These are phyloP conservation scores for Melolontha melolontha DNA, from an alignment of 2,888 invertebrate species.

Conservation along the genomic window DNA sequence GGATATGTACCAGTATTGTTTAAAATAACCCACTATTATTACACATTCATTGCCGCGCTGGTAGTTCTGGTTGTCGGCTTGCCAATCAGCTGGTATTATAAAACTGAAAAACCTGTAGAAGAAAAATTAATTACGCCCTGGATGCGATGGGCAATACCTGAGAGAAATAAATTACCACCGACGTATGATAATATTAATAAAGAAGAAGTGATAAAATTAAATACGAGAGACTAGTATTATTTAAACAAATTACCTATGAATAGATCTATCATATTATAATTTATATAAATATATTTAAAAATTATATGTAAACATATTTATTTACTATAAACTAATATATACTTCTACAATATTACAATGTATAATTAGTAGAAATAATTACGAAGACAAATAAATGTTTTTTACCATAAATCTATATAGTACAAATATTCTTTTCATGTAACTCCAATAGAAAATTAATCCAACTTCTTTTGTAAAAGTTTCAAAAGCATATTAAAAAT, in stretches of 20 bases:
- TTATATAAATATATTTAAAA: too few relatives aligned
- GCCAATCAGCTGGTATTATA: conserved; percentile 47
- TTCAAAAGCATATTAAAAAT: too few relatives aligned
- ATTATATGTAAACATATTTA: too few relatives aligned
- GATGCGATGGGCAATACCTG: conserved; percentile 41
- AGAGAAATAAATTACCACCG: neutral
- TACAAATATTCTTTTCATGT: too few relatives aligned
- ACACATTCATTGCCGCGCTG: conserved; percentile 43
- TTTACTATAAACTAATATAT: too few relatives aligned
- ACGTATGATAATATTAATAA: neutral
- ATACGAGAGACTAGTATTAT: neutral
- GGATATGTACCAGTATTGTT: conserved; percentile 44
- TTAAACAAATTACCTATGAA: neutral
- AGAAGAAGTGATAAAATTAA: conserved; percentile 17
- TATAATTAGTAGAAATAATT: too few relatives aligned
- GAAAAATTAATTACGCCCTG: conserved; percentile 46
- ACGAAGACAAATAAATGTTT: too few relatives aligned
- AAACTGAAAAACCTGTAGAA: conserved; percentile 40
- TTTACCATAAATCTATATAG: too few relatives aligned
- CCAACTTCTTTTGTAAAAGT: too few relatives aligned
- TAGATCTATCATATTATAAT: neutral
- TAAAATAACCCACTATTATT: conserved; percentile 49
- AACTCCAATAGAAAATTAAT: too few relatives aligned
- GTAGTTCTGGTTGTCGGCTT: conserved; percentile 45
- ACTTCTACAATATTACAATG: too few relatives aligned